Evolutionary conservation across 2,797 vertebrate genomes (phyloP), one percentile per base, ranked within the genome.

Genomic region (Cottoperca gobio): DNA sequence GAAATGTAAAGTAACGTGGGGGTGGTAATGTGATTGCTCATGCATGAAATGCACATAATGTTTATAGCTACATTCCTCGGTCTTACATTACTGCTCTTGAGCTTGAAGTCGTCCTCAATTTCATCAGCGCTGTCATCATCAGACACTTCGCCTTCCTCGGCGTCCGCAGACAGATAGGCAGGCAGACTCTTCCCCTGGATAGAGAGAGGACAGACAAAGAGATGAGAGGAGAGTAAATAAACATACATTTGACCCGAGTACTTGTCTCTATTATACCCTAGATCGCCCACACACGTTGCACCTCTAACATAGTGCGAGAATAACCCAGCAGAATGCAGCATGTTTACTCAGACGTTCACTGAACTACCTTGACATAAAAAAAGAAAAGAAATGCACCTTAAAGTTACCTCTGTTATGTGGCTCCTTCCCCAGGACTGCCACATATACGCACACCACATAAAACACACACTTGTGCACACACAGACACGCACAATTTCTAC

Each of bases 81-180:
- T 92, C 97, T 94, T 94, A 99, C 98, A 73, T 95, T 97, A 81
- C 94, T 97, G 82, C 95, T 90, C 80, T 97, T 98, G 60, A 99
- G 92, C 82, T 99, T 99, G 95, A 97, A 99, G 78, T 99, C 98
- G 0, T 99, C 98, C 91, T 99, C 98, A 24, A 99, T 98, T 90
- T 99, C 98, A 90, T 99, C 98, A 8, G 98, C 98, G 0, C 97
- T 99, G 84, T 99, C 98, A 82, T 99, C 98, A 33, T 99, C 98
- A 0, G 98, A 99, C 67, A 99, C 98, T 73, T 99, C 98, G 12
- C 98, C 98, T 90, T 99, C 98, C 82, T 99, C 98, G 0, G 94
- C 97, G 37, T 99, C 98, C 0, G 96, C 96, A 58, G 95, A 96
- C 75, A 99, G 95, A 89, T 96, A 97, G 53, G 91, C 94, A 2